phyloP scores from a whole-genome alignment of 2,888 invertebrate genomes.

The Exephanes ischioxanthus region DNA sequence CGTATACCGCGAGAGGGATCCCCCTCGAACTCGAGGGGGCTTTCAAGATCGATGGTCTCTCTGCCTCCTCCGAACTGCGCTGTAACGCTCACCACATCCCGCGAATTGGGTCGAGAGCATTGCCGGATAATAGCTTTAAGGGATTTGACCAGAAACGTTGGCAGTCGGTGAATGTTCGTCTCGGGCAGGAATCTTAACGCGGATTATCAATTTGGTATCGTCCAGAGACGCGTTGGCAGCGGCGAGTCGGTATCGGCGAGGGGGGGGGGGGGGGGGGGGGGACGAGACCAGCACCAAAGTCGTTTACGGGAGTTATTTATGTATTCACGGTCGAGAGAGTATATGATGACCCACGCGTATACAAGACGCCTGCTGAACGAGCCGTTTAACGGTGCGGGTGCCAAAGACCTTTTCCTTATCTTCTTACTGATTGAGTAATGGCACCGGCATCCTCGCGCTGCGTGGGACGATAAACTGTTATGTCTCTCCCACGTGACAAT shows the following conservation, averaged over 20 bases:
- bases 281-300: background rate
- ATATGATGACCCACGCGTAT: constrained; percentile 22
- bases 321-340: constrained; percentile 29
- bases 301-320: constrained; percentile 31
- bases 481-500: constrained; percentile 75
- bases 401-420: constrained; percentile 76
- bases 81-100: constrained; percentile 34
- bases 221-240: background rate
- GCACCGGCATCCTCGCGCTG: constrained; percentile 69
- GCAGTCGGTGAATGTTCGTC: constrained; percentile 20
- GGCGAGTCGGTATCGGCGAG: background rate
- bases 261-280: background rate
- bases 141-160: constrained; percentile 38
- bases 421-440: constrained; percentile 74
- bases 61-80: constrained; percentile 1
- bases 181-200: constrained; percentile 18
- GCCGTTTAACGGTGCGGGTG: constrained; percentile 62
- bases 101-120: constrained; percentile 52
- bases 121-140: constrained; percentile 52
- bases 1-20: background rate
- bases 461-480: constrained; percentile 78
- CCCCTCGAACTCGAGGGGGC: constrained; percentile 34
- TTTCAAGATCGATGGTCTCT: constrained; percentile 43
- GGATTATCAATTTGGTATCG: constrained; percentile 17
- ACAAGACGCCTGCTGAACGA: constrained; percentile 18